These are phyloP conservation scores for Phania funesta DNA, from an alignment of 2,888 invertebrate species.

Conservation along the genomic window DNA sequence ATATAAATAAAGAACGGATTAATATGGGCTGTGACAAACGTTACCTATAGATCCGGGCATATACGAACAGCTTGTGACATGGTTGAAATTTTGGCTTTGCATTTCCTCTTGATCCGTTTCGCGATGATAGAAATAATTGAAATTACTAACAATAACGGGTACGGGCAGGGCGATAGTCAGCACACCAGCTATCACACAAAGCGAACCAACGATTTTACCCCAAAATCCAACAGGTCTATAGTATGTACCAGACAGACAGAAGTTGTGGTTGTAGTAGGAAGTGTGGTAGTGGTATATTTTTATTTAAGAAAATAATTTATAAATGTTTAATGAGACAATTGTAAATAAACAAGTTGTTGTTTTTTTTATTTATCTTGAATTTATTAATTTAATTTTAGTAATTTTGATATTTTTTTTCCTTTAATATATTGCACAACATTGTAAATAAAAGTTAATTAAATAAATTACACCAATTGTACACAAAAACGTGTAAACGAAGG, in stretches of 20 bases:
- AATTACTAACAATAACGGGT: constrained; percentile 99
- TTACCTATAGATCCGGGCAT: constrained; percentile 95
- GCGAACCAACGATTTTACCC: constrained; percentile 98
- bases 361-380: neutral
- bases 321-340: constrained; percentile 53
- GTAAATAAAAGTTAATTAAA: constrained; percentile 42
- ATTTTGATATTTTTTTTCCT: constrained; percentile 18
- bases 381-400: neutral
- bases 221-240: constrained; percentile 97
- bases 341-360: constrained; percentile 47
- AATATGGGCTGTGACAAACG: constrained; percentile 49
- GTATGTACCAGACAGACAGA: too few species aligned
- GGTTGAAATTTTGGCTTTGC: constrained; percentile 99
- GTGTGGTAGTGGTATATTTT: constrained; percentile 34
- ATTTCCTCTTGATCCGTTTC: constrained; percentile 99
- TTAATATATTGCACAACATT: constrained; percentile 35
- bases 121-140: constrained; percentile 99
- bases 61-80: constrained; percentile 98
- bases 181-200: constrained; percentile 99
- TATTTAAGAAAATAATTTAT: constrained; percentile 44
- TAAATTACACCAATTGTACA: constrained; percentile 60
- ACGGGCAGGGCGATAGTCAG: constrained; percentile 99
- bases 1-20: neutral
- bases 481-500: constrained; percentile 11
- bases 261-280: constrained; percentile 3